Conservation (phyloP, 2,888 invertebrate genomes). For the Tipula helvola region DNA sequence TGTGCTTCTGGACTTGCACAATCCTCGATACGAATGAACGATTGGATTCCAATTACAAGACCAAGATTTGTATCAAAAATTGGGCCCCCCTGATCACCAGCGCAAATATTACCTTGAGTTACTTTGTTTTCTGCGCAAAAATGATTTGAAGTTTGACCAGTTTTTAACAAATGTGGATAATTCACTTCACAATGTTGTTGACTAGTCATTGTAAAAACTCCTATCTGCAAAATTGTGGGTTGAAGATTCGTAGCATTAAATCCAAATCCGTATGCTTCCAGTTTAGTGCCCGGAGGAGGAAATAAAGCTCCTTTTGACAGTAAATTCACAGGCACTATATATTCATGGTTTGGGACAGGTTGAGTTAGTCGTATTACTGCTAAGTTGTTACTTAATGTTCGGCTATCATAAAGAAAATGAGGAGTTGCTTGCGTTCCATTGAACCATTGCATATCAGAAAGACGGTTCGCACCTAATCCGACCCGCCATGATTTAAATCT, state of each 20-base stretch:
- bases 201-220: neutral
- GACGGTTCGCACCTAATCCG: neutral
- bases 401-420: neutral
- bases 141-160: neutral
- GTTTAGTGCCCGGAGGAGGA: neutral
- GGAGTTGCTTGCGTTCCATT: neutral
- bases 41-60: neutral
- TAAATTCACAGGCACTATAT: neutral
- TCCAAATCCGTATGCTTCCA: neutral
- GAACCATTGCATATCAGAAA: neutral
- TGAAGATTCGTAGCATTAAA: neutral
- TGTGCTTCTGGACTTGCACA: neutral
- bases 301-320: neutral
- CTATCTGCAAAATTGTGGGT: neutral
- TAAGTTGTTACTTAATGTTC: neutral
- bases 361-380: neutral
- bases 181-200: neutral
- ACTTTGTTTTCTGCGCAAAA: neutral
- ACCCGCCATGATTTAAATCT: neutral
- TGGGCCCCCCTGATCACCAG: neutral
- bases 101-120: neutral
- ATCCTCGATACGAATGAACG: neutral
- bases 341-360: neutral
- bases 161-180: neutral
- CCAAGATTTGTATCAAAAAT: neutral